Base-by-base conservation (phyloP, 2,888 invertebrate species). In the Tenthredo mesomela region DNA sequence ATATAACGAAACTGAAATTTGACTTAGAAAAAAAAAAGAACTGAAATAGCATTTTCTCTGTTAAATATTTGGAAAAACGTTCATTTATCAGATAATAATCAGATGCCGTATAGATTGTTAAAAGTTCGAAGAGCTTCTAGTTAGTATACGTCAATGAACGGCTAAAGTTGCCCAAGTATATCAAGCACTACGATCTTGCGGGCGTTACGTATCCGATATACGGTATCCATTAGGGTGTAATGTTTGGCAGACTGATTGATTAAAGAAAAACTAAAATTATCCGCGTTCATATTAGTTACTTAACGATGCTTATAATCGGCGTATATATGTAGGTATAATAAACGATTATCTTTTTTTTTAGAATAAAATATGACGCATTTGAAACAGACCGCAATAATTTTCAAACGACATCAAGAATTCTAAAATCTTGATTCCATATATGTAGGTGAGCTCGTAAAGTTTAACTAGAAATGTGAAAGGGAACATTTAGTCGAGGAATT, bases 121-220 rank as follows among this genome's bases (percentile, higher is more conserved):
- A 18, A 18, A 29, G 33, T 67, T 67, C 33, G 33, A 67, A 33
- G 18, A 18, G 33, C 33, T 33, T 67, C 67, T 15, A 33, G 29
- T 67, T 67, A 67, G 33, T 33, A 67, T 15, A 43, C 73, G 73
- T 73, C 21, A 18, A 12, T 73, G 21, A 43, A 73, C 15, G 21
- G 37, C 73, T 73, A 67, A 67, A 67, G 67, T 67, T 33, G 5
- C 67, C 33, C 25, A 67, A 67, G 21, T 67, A 67, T 67, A 67
- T 67, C 67, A 33, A 33, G 5, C 67, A 33, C 33, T 33, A 33
- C 15, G 18, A 67, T 67, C 67, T 67, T 67, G 67, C 15, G 15
- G 18, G 67, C 2, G 15, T 67, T 33, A 67, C 18, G 18, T 61
- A 25, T n/a, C 67, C 33, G 67, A 67, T 67, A 33, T 33, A 67